phyloP scores from a whole-genome alignment of 2,797 vertebrate genomes.

The Chaetodon trifasciatus region DNA sequence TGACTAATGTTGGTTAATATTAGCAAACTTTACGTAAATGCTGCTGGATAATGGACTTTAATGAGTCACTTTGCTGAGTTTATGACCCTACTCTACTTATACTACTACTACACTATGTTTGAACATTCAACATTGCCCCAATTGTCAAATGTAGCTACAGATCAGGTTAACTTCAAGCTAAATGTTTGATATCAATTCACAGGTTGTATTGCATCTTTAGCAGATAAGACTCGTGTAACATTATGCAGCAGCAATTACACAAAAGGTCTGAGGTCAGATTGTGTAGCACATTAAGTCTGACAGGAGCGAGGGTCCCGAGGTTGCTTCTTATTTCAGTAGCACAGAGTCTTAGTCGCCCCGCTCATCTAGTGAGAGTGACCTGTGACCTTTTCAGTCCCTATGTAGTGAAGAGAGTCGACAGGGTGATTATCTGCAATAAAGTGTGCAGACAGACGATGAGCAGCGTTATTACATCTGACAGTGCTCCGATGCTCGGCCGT shows the following conservation, averaged over 20 bases:
- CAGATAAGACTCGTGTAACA: not conserved
- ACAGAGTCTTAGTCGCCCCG: not conserved
- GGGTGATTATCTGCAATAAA: conserved; percentile 49
- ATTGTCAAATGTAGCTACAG: not conserved
- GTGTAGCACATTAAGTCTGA: conserved; percentile 7
- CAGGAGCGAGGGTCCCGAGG: conserved; percentile 1
- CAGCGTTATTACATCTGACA: conserved; percentile 42
- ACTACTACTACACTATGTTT: not conserved
- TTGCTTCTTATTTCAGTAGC: conserved; percentile 14
- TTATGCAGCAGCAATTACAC: conserved; percentile 11
- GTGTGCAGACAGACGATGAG: conserved; percentile 25
- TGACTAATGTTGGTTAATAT: not conserved
- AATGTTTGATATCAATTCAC: not conserved
- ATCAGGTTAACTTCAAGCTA: not conserved
- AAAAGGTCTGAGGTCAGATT: conserved; percentile 17
- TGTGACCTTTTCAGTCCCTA: conserved; percentile 30
- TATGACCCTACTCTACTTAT: not conserved
- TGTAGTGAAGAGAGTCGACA: conserved; percentile 19
- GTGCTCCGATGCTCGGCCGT: conserved; percentile 6
- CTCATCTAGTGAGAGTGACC: conserved; percentile 27
- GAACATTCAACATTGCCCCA: no score
- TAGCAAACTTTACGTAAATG: not conserved
- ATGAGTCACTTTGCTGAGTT: not conserved
- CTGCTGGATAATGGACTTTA: not conserved
- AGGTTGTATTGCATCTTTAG: not conserved